A percentile compares a stretch with the other conserved stretches of the same genome.
phyloP scores from a whole-genome alignment of 2,113 vertebrate genomes.

The Podarcis raffonei region DNA sequence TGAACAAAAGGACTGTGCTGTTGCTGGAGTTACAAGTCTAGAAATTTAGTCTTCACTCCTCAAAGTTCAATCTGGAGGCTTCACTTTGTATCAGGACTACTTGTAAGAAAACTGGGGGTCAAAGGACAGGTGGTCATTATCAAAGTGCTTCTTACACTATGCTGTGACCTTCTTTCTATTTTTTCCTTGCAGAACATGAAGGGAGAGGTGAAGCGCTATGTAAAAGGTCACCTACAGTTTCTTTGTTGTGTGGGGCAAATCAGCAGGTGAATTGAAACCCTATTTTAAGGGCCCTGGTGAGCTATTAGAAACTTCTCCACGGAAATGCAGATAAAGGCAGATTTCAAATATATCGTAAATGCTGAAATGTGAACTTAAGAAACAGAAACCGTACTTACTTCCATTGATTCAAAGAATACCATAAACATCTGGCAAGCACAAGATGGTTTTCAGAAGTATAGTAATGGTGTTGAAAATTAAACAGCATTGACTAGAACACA shows the following conservation, averaged over 20 bases:
- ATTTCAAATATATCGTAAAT: background rate
- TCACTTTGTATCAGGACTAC: background rate
- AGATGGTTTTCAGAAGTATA: slow-evolving; percentile 15
- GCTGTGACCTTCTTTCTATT: background rate
- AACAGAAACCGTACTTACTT: background rate
- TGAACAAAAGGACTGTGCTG: background rate
- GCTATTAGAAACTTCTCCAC: background rate
- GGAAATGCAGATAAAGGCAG: slow-evolving; percentile 10
- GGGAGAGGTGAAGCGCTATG: background rate
- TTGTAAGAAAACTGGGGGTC: slow-evolving; percentile 3
- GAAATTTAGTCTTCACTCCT: background rate
- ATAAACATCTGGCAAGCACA: slow-evolving; percentile 22
- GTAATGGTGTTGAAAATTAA: slow-evolving; percentile 23
- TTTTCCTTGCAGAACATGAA: background rate
- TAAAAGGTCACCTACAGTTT: background rate
- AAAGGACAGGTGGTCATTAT: background rate
- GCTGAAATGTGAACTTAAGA: background rate
- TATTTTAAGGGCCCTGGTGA: background rate
- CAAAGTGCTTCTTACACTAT: background rate
- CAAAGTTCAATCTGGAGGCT: background rate
- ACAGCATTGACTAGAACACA: background rate
- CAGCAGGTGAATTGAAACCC: slow-evolving; percentile 1
- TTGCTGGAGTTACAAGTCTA: slow-evolving; percentile 8
- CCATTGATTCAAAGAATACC: slow-evolving; percentile 5
- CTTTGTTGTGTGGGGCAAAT: background rate